These are phyloP conservation scores for Acipenser transmontanus DNA, from an alignment of 2,797 vertebrate genomes.

Conservation along the genomic window DNA sequence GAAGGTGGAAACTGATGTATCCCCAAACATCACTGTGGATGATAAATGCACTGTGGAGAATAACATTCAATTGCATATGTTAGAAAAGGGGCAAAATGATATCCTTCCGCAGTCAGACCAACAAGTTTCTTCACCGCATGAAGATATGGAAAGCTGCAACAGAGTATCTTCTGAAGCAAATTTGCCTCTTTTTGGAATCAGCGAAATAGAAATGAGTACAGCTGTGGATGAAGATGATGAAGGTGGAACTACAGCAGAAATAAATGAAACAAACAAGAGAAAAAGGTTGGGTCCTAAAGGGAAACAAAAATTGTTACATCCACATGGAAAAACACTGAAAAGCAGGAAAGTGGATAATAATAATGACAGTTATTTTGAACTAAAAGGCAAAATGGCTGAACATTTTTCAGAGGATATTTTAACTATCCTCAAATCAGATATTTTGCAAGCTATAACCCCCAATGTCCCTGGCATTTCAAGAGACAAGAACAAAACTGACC, in stretches of 20 bases:
- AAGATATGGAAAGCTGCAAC: constrained; percentile 30
- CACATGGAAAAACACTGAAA: constrained; percentile 55
- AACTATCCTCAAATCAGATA: constrained; percentile 52
- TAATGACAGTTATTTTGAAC: constrained; percentile 12
- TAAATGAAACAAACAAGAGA: constrained; percentile 37
- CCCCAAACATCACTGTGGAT: background rate
- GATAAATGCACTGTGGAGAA: constrained; percentile 39
- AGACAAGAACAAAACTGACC: constrained; percentile 26
- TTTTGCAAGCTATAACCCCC: constrained; percentile 50
- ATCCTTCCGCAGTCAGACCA: constrained; percentile 30
- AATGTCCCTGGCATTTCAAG: constrained; percentile 48
- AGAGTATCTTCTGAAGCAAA: constrained; percentile 33
- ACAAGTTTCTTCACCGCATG: constrained; percentile 30
- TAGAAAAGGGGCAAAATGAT: constrained; percentile 50
- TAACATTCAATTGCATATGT: constrained; percentile 42
- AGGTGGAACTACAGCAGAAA: constrained; percentile 33
- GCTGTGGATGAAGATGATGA: constrained; percentile 15
- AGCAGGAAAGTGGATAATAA: constrained; percentile 49
- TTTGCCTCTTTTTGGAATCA: constrained; percentile 32
- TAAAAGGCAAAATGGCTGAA: constrained; percentile 27
- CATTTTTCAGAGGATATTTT: constrained; percentile 51
- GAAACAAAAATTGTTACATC: constrained; percentile 30
- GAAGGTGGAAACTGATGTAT: too few species aligned
- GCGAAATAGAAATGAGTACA: constrained; percentile 38
- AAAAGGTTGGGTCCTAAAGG: constrained; percentile 29